Evolutionary conservation across 1,140 invertebrate species (phyloP).

Genomic region (Atta cephalotes): DNA sequence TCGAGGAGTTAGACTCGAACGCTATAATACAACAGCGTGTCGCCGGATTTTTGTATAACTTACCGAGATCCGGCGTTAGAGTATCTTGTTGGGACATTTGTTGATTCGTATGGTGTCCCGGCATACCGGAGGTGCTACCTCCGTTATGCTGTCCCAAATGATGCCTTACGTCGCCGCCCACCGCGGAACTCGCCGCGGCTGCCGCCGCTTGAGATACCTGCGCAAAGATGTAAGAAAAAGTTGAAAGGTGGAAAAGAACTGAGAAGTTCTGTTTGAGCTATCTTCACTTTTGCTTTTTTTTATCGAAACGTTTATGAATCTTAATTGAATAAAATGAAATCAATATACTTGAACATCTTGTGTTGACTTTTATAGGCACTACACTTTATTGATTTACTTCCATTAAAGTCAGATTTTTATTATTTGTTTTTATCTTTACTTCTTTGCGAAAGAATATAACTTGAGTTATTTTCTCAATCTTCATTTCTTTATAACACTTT

Average conservation of each 20-base stretch:
- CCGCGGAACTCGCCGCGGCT: slow-evolving; percentile 83
- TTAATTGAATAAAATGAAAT: no score
- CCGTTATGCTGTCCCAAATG: slow-evolving; percentile 84
- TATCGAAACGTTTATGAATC: not conserved
- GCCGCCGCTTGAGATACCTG: slow-evolving; percentile 85
- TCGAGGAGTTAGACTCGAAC: not conserved
- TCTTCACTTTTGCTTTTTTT: not conserved
- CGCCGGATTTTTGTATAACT: slow-evolving; percentile 50
- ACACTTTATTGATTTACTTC: no score
- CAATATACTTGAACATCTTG: no score
- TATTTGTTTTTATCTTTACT: no score
- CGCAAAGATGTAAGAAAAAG: not conserved
- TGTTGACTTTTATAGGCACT: no score
- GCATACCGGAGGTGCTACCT: slow-evolving; percentile 84
- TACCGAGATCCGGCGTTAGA: slow-evolving; percentile 85
- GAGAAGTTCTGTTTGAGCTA: not conserved
- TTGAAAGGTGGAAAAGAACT: not conserved
- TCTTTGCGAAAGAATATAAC: not conserved
- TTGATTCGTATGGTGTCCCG: slow-evolving; percentile 85
- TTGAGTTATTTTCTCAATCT: not conserved
- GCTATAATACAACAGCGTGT: not conserved
- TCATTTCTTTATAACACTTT: not conserved
- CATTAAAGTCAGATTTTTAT: no score
- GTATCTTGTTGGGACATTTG: slow-evolving; percentile 85
- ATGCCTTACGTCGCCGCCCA: slow-evolving; percentile 85